Conservation (phyloP, 2,797 vertebrate species). For the Enteromius argenteus region DNA sequence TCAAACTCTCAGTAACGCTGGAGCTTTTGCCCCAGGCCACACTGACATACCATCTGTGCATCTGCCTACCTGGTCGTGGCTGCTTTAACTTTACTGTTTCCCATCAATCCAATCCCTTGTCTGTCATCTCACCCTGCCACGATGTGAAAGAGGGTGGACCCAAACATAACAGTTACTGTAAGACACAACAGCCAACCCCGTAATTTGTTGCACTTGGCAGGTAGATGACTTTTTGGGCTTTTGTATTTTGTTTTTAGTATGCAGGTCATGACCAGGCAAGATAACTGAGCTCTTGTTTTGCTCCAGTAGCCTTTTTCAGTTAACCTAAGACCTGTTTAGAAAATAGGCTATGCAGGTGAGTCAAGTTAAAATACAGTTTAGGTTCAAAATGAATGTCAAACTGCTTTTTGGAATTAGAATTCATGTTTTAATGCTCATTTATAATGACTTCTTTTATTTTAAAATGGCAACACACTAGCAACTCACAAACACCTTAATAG, state of each 20-base stretch:
- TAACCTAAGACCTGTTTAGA: conserved; percentile 7
- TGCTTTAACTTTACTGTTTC: conserved; percentile 71
- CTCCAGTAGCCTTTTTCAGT: background rate
- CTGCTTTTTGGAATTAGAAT: background rate
- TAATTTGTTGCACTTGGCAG: conserved; percentile 52
- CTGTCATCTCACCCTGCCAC: conserved; percentile 70
- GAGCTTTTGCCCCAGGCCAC: conserved; percentile 63
- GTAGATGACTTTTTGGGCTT: conserved; percentile 16
- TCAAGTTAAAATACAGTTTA: background rate
- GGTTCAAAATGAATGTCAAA: background rate
- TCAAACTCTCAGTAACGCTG: conserved; percentile 60
- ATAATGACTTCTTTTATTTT: background rate
- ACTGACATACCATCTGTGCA: conserved; percentile 73
- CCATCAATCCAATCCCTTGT: conserved; percentile 75
- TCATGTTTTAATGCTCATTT: background rate
- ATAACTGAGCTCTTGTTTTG: conserved; percentile 32
- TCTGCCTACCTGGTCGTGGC: conserved; percentile 69
- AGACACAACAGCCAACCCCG: conserved; percentile 60
- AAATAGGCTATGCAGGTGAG: background rate
- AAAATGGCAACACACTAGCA: background rate
- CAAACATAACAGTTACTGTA: conserved; percentile 69
- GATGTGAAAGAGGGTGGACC: conserved; percentile 55
- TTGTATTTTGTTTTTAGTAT: conserved; percentile 54
- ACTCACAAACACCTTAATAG: background rate
- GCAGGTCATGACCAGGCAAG: conserved; percentile 64